Conservation (phyloP, 2,888 invertebrate species). For the Lasioglossum figueresi region DNA sequence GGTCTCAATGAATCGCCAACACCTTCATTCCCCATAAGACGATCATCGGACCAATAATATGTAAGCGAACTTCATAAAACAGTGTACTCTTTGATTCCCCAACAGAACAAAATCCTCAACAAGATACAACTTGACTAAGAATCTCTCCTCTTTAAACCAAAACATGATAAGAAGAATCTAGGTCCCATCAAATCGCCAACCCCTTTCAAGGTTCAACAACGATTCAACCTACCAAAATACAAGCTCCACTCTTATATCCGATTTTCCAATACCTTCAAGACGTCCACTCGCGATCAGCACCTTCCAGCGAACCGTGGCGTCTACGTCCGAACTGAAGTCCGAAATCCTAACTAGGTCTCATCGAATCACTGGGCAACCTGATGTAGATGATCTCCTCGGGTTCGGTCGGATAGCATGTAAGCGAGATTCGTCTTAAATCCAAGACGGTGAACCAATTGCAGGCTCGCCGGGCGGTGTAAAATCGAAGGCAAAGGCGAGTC, state of each 20-base stretch:
- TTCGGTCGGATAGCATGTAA: neutral
- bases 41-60: neutral
- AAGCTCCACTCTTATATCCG: neutral
- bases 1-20: neutral
- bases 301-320: neutral
- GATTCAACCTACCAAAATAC: neutral
- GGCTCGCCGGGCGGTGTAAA: neutral
- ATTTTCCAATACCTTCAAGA: neutral
- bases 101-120: neutral
- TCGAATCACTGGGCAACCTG: neutral
- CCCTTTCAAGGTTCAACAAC: neutral
- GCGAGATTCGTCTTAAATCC: neutral
- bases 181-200: neutral
- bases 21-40: neutral
- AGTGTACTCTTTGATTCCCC: neutral
- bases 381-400: neutral
- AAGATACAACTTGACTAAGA: neutral
- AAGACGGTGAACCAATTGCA: neutral
- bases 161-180: neutral
- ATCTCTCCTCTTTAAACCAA: neutral
- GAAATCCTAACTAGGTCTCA: neutral
- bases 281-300: neutral
- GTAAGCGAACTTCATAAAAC: too few species aligned
- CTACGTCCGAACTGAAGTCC: neutral
- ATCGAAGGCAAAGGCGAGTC: conserved; percentile 16